Conservation (phyloP, 2,113 vertebrate genomes). For the Cryptotis parvus region DNA sequence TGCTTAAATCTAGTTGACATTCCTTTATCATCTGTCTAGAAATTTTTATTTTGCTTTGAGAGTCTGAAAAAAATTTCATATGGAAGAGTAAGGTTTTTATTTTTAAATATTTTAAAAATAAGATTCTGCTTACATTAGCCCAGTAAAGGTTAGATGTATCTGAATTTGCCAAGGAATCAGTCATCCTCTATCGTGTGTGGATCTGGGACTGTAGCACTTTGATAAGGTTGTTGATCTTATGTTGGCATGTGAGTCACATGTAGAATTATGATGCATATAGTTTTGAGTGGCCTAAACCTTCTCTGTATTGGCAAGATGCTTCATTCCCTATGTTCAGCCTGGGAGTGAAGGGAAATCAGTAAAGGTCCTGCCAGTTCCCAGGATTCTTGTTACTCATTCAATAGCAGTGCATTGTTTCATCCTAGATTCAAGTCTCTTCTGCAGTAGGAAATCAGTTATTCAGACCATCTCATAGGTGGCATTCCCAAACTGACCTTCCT, state of each 20-base stretch:
- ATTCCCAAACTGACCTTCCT: background rate
- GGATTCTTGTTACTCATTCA: constrained; percentile 14
- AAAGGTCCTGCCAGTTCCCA: constrained; percentile 28
- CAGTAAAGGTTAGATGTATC: background rate
- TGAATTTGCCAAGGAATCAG: constrained; percentile 15
- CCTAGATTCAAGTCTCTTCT: constrained; percentile 27
- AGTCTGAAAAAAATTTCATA: background rate
- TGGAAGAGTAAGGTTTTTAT: background rate
- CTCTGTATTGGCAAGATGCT: background rate
- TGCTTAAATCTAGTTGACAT: constrained; percentile 13
- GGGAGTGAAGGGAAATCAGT: constrained; percentile 3
- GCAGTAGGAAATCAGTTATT: background rate
- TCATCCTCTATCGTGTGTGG: background rate
- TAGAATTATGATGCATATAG: background rate
- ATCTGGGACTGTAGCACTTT: background rate
- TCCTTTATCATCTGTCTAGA: constrained; percentile 48
- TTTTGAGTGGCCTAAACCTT: background rate
- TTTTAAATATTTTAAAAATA: constrained; percentile 19
- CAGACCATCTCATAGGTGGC: background rate
- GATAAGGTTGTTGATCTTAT: background rate
- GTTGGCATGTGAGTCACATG: background rate
- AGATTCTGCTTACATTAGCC: constrained; percentile 45
- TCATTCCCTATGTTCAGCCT: constrained; percentile 18
- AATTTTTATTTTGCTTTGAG: background rate
- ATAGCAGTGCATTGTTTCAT: background rate